Evolutionary conservation across 2,113 vertebrate species (phyloP), one percentile per base, ranked within the genome.

Genomic region (Misgurnus mizolepis): DNA sequence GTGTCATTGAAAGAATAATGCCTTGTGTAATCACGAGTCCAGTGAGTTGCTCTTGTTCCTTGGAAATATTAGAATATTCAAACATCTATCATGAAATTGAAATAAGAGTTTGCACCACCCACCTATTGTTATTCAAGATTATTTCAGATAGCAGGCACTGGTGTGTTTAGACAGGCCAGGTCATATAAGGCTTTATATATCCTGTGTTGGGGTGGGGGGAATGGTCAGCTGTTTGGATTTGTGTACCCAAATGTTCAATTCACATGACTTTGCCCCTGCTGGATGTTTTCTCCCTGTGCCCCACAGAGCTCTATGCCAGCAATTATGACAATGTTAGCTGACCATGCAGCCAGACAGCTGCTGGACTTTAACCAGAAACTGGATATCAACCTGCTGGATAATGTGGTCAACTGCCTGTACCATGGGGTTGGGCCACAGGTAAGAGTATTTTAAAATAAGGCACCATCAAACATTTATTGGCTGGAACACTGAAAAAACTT

Each of bases 301-400:
- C 95, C 94, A 76, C 96, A 99, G 97, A 98, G 94, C 96, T 98
- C 96, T 98, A 99, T 99, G 98, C 98, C 98, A 98, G 98, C 98
- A 98, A 95, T 98, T 96, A 99, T 99, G 98, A 99, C 98, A 96
- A 98, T 99, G 96, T 96, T 99, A 96, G 98, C 96, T 90, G 97
- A 99, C 95, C 97, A 99, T 94, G 97, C 98, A 98, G 98, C 98
- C 90, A 96, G 97, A 88, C 98, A 99, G 97, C 97, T 99, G 97
- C 97, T 99, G 90, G 98, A 99, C 95, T 99, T 99, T 94, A 98
- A 96, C 94, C 97, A 99, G 95, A 99, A 99, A 95, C 91, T 99
- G 94, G 98, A 99, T 93, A 99, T 99, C 93, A 99, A 99, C 92
- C 95, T 99, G 86, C 93, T 99, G 94, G 98, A 99, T 92, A 99